Evolutionary conservation across 2,797 vertebrate genomes (phyloP), one percentile per base, ranked within the genome.

Genomic region (Schizothorax lantsangensis): DNA sequence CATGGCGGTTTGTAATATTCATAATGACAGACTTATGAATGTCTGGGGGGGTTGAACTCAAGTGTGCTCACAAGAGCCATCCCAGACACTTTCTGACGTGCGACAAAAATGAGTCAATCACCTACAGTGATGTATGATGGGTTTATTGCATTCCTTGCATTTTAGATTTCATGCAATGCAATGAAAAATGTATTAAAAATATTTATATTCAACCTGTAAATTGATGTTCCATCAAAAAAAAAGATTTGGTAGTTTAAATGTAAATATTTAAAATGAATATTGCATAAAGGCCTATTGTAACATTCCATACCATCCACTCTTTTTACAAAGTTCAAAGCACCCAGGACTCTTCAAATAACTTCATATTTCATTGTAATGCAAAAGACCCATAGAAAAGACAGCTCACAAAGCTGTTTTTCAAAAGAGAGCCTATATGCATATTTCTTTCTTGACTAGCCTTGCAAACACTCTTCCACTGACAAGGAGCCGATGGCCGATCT

Each of bases 1-100:
- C 8, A 30, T 38, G 49, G 64, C 23, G 15, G 71, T 47, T 83
- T 88, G 74, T 88, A 74, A 87, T 57, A 88, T 52, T 85, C 36
- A 81, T 36, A 30, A 49, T 36, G 23, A 52, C 75, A 79, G 49
- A 62, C 57, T 83, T 78, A n/a, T n/a, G 30, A 62, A n/a, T 75
- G 54, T 33, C 72, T 43, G 23, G 54, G 17, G 30, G 38, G 10
- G 69, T 10, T 54, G 15, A 78, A 54, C 64, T 59, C 15, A 62
- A 45, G 38, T 0, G 2, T 19, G 3, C 40, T n/a, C 73, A 49
- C 73, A 75, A 10, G 40, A 81, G 38, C 26, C 11, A 19, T 49
- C 62, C 49, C 43, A 47, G 26, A 81, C 57, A 64, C 78, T 66
- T 79, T 21, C 8, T 49, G 45, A 15, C 7, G 0, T 72, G 45